A percentile compares a stretch with the other conserved stretches of the same genome.
Conservation (phyloP, 2,888 invertebrate species). For the Acleris holmiana region DNA sequence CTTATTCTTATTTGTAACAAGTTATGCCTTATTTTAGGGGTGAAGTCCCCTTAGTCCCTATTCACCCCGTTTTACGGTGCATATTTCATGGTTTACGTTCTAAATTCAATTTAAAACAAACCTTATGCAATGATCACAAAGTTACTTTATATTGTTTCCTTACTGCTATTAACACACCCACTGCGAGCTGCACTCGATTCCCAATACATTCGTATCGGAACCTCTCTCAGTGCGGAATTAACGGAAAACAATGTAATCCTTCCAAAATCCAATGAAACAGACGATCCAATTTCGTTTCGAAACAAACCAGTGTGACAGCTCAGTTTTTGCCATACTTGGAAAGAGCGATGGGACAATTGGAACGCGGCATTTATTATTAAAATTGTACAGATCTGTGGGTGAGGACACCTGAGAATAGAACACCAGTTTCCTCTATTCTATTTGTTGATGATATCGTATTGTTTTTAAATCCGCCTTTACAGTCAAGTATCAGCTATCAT, state of each 20-base stretch:
- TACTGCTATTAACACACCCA: not conserved
- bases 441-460: not conserved
- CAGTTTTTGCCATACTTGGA: not conserved
- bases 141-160: not conserved
- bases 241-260: constrained; percentile 25
- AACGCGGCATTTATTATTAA: not conserved
- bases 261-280: constrained; percentile 10
- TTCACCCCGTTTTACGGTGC: too few relatives aligned
- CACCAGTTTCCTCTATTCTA: too few relatives aligned
- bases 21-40: too few relatives aligned
- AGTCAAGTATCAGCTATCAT: too few relatives aligned
- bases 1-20: too few relatives aligned
- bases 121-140: too few relatives aligned
- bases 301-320: constrained; percentile 9
- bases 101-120: too few relatives aligned
- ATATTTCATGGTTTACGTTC: too few relatives aligned
- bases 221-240: constrained; percentile 27
- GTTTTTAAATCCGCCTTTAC: too few relatives aligned
- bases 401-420: not conserved
- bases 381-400: not conserved
- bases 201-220: constrained; percentile 17
- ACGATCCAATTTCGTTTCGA: constrained; percentile 20
- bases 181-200: not conserved
- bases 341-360: not conserved
- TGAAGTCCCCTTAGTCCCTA: too few relatives aligned